Percentiles rank a stretch among this genome's conserved stretches.
Conservation (phyloP, 1,140 invertebrate species). For the Drusus annulatus region DNA sequence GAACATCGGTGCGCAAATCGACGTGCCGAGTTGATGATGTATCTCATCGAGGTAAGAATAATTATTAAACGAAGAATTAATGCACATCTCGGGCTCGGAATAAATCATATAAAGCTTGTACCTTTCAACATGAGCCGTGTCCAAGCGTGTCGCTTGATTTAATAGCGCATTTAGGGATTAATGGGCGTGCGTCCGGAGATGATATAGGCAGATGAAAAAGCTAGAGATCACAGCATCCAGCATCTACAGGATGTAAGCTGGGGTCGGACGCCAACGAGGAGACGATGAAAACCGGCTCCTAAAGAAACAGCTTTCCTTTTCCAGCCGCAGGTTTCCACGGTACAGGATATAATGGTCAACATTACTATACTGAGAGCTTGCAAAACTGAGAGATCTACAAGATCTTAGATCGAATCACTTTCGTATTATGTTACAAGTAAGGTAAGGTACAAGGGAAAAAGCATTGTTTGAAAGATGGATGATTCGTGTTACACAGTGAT, state of each 20-base stretch:
- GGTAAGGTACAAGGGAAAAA: background rate
- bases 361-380: constrained; percentile 20
- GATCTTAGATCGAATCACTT: constrained; percentile 10
- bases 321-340: background rate
- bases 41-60: too few species aligned
- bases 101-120: constrained; percentile 1
- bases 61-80: background rate
- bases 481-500: too few species aligned
- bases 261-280: background rate
- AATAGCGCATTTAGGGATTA: constrained; percentile 2
- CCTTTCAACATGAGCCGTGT: constrained; percentile 2
- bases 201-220: background rate
- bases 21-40: too few species aligned
- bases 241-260: background rate
- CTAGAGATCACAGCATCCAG: background rate
- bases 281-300: constrained; percentile 12
- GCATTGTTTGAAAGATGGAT: constrained; percentile 17
- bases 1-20: too few species aligned
- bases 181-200: constrained; percentile 13
- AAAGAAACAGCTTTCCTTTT: constrained; percentile 22
- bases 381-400: background rate
- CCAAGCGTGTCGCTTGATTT: background rate
- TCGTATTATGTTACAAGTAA: too few species aligned
- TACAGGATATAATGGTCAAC: constrained; percentile 9
- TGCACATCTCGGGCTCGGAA: background rate